These are phyloP conservation scores for Pandion haliaetus DNA, from an alignment of 2,113 vertebrate genomes.

Conservation along the genomic window DNA sequence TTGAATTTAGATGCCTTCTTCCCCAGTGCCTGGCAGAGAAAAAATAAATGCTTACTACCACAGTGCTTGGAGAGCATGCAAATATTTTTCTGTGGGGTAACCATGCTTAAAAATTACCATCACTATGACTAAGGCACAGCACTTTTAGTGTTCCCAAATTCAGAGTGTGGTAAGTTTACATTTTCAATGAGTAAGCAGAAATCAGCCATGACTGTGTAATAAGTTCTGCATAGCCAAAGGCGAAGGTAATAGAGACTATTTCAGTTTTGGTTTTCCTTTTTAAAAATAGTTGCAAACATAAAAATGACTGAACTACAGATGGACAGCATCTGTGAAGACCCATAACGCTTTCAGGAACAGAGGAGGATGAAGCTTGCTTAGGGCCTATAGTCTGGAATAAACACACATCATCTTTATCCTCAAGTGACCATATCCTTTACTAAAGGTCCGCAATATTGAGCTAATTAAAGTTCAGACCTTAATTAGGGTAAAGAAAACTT, in stretches of 20 bases:
- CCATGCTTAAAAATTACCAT: background rate
- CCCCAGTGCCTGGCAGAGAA: background rate
- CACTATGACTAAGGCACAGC: background rate
- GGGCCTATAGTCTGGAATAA: background rate
- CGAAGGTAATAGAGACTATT: background rate
- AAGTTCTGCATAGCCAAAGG: background rate
- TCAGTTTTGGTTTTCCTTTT: background rate
- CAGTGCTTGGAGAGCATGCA: background rate
- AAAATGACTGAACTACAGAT: background rate
- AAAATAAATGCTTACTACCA: background rate
- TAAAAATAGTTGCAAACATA: background rate
- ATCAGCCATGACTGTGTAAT: background rate
- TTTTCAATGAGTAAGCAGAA: background rate
- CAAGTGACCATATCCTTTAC: background rate
- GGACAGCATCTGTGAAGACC: background rate
- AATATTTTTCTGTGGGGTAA: background rate
- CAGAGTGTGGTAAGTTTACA: background rate
- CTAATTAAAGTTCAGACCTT: background rate
- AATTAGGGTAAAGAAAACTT: conserved; percentile 29
- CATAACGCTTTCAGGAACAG: background rate
- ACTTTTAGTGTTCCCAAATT: background rate
- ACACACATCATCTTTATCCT: background rate
- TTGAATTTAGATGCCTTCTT: background rate
- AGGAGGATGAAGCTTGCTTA: background rate
- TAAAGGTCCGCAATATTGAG: background rate